Evolutionary conservation across 1,140 invertebrate species (phyloP).

Genomic region (Aphelenchoides avenae): DNA sequence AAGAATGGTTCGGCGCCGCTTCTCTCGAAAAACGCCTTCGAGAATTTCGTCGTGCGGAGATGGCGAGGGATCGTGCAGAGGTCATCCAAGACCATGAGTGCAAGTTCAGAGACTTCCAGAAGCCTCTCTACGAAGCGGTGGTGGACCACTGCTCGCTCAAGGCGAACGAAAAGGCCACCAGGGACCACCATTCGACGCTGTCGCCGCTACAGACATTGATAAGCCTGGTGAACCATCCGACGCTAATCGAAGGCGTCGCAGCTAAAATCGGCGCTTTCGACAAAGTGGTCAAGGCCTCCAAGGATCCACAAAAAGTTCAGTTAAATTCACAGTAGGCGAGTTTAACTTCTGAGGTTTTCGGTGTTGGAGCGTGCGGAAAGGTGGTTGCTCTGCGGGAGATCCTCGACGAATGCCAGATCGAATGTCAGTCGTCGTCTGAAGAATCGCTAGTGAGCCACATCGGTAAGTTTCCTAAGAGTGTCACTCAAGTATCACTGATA

Average conservation of each 20-base stretch:
- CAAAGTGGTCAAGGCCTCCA: neutral
- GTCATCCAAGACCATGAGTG: constrained; percentile 78
- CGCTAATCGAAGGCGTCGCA: constrained; percentile 68
- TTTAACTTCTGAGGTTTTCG: constrained; percentile 20
- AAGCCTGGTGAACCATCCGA: constrained; percentile 96
- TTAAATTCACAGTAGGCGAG: neutral
- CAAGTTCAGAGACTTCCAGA: constrained; percentile 72
- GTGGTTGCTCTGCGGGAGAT: constrained; percentile 87
- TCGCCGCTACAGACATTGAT: constrained; percentile 74
- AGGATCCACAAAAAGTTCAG: neutral
- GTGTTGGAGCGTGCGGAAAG: constrained; percentile 78
- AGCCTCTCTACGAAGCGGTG: constrained; percentile 39
- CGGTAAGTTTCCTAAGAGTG: neutral
- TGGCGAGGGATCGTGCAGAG: no score
- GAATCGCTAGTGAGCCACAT: neutral
- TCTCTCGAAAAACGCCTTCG: no score
- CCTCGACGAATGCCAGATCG: constrained; percentile 87
- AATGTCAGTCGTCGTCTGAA: constrained; percentile 40
- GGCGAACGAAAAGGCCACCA: constrained; percentile 19
- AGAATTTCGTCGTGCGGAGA: no score
- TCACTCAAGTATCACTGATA: constrained; percentile 1
- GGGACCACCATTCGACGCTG: constrained; percentile 4
- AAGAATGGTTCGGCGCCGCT: no score
- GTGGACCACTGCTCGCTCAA: constrained; percentile 42
- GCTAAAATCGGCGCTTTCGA: neutral